Percentiles rank a stretch among this genome's conserved stretches.
Conservation (phyloP, 2,113 vertebrate species). For the Crotalus viridis region DNA sequence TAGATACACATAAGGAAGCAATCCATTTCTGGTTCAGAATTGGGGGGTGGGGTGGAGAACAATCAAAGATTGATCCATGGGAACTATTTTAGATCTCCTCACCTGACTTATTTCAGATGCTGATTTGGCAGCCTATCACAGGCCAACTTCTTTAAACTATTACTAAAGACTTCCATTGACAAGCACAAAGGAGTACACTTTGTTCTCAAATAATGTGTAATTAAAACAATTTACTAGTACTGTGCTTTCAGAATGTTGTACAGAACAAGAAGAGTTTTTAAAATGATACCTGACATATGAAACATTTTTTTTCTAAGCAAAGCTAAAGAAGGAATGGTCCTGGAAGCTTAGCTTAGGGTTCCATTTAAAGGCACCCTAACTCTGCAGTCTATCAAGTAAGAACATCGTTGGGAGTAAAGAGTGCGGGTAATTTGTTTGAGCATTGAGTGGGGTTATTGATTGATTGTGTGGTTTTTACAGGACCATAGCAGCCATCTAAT, state of each 20-base stretch:
- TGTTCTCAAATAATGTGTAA: slow-evolving; percentile 23
- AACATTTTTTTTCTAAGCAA: background rate
- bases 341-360: background rate
- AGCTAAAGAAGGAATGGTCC: background rate
- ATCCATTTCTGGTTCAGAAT: background rate
- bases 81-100: background rate
- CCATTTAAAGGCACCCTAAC: background rate
- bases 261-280: slow-evolving; percentile 12
- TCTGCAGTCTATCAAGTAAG: background rate
- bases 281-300: background rate
- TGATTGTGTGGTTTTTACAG: background rate
- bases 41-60: background rate
- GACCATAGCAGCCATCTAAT: background rate
- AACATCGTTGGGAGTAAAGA: background rate
- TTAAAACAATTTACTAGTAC: slow-evolving; percentile 17
- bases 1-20: background rate
- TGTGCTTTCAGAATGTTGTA: slow-evolving; percentile 13
- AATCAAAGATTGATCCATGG: background rate
- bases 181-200: slow-evolving; percentile 23
- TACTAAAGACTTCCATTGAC: slow-evolving; percentile 13
- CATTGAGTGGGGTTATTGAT: background rate
- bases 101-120: background rate
- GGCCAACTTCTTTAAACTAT: background rate
- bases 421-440: background rate
- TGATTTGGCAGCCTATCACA: background rate